Percentiles rank a stretch among this genome's conserved stretches.
phyloP scores from a whole-genome alignment of 2,113 vertebrate genomes.

The Myotis yumanensis region DNA sequence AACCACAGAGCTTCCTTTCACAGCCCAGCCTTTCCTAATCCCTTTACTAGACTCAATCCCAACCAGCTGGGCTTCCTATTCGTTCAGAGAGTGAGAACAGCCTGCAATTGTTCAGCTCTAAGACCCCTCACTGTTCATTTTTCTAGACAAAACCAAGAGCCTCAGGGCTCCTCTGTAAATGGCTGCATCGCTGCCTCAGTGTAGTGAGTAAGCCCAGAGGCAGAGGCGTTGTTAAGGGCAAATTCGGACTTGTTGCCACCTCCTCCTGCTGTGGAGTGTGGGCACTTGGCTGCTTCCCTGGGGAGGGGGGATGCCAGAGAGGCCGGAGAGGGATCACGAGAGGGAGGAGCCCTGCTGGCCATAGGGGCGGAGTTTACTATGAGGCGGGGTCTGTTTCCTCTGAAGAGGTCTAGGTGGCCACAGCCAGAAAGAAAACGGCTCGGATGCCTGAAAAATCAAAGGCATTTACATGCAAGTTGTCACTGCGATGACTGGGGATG shows the following conservation, averaged over 20 bases:
- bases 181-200: fast-evolving
- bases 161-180: not conserved
- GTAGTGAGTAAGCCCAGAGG: not conserved
- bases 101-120: not conserved
- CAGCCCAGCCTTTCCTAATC: not conserved
- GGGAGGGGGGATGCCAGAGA: too few relatives aligned
- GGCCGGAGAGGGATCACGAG: too few relatives aligned
- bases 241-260: not conserved
- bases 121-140: not conserved
- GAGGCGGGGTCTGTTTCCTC: not conserved
- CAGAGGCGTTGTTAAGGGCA: too few relatives aligned
- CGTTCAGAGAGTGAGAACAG: not conserved
- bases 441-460: not conserved
- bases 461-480: not conserved
- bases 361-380: fast-evolving
- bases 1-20: too few relatives aligned
- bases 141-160: not conserved
- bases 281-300: not conserved
- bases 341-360: too few relatives aligned
- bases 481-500: not conserved
- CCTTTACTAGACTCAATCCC: not conserved
- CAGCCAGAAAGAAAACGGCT: not conserved
- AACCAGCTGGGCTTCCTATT: not conserved
- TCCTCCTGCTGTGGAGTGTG: not conserved
- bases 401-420: not conserved